Percentiles rank a stretch among this genome's conserved stretches.
These are phyloP conservation scores for Drosophila orosa DNA, from an alignment of 1,140 invertebrate genomes.

Conservation along the genomic window DNA sequence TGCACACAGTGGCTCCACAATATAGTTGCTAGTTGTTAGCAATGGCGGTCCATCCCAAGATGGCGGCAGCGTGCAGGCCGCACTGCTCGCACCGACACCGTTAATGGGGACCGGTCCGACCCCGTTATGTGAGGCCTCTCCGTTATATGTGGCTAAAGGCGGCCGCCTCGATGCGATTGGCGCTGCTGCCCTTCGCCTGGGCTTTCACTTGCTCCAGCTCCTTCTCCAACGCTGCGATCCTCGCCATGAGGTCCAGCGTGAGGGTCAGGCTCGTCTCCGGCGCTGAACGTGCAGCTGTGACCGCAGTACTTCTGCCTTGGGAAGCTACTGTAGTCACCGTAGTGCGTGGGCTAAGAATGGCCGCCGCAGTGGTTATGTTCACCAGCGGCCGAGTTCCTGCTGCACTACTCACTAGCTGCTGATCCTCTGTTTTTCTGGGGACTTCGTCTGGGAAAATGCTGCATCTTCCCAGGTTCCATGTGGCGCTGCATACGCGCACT, in stretches of 20 bases:
- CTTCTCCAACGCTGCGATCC: not conserved
- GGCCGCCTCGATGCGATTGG: not conserved
- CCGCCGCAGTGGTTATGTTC: no score
- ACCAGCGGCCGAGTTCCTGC: no score
- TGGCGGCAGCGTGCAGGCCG: not conserved
- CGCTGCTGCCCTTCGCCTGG: not conserved
- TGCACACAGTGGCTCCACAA: not conserved
- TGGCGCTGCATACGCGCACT: no score
- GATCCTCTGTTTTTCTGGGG: no score
- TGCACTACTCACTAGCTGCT: no score
- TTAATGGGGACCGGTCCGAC: not conserved
- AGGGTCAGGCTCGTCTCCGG: not conserved
- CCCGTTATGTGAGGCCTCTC: no score
- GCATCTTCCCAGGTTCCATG: no score
- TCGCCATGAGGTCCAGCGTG: not conserved
- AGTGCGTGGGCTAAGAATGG: no score
- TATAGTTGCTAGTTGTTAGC: conserved; percentile 1
- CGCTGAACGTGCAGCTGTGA: not conserved
- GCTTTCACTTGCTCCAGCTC: not conserved
- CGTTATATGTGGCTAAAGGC: not conserved
- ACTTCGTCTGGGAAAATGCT: no score
- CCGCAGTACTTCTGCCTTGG: not conserved
- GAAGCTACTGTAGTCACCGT: not conserved
- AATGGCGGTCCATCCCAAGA: conserved; percentile 6
- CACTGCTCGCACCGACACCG: not conserved